Percentiles rank a stretch among this genome's conserved stretches.
These are phyloP conservation scores for Remorina albescens DNA, from an alignment of 2,797 vertebrate species.

Conservation along the genomic window DNA sequence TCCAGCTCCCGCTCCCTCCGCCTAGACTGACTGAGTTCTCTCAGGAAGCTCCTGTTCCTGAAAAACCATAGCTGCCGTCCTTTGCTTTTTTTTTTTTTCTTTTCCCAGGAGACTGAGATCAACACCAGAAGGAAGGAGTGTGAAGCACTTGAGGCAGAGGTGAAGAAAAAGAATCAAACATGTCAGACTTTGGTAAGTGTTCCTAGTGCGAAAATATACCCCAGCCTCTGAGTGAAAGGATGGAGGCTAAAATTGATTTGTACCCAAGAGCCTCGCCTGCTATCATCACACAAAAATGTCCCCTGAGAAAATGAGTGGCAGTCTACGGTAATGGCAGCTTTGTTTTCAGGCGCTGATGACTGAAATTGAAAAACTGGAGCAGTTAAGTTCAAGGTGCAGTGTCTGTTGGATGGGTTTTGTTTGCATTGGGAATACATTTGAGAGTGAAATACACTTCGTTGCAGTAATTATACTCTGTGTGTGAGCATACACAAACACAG, in stretches of 20 bases:
- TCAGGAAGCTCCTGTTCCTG: conserved; percentile 57
- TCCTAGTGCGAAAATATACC: conserved; percentile 76
- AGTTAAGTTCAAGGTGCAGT: conserved; percentile 24
- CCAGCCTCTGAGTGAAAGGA: conserved; percentile 64
- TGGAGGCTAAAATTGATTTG: conserved; percentile 71
- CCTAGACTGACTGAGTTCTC: conserved; percentile 31
- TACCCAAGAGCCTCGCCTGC: conserved; percentile 63
- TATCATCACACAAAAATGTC: conserved; percentile 69
- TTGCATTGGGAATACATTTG: conserved; percentile 32
- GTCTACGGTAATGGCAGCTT: conserved; percentile 50
- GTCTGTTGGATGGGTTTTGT: conserved; percentile 34
- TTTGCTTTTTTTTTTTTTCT: conserved; percentile 52
- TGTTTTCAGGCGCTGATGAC: conserved; percentile 49
- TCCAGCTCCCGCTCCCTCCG: conserved; percentile 18
- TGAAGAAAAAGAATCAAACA: conserved; percentile 88
- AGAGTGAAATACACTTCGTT: conserved; percentile 27
- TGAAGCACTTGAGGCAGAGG: conserved; percentile 83
- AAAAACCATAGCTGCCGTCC: conserved; percentile 62
- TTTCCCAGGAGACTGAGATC: conserved; percentile 85
- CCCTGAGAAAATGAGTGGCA: conserved; percentile 59
- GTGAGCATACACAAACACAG: conserved; percentile 13
- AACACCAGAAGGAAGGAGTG: conserved; percentile 85
- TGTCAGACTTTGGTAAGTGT: conserved; percentile 90
- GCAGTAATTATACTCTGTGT: conserved; percentile 35
- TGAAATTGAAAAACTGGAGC: conserved; percentile 56